Conservation (phyloP, 2,888 invertebrate species). For the Leucozona laternaria region DNA sequence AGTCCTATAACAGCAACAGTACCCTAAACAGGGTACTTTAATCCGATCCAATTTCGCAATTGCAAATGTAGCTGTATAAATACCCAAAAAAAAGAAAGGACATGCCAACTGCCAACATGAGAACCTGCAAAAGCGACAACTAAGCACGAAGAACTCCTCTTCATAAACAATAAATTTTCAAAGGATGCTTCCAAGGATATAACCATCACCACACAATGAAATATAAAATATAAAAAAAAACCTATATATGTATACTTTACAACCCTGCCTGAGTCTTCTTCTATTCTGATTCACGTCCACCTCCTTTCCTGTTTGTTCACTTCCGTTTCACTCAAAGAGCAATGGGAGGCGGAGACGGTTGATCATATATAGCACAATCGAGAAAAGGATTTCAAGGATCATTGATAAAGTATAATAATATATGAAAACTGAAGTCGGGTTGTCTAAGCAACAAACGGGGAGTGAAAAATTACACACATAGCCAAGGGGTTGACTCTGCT, state of each 20-base stretch:
- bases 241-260: too few species aligned
- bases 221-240: slow-evolving; percentile 13
- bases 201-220: slow-evolving; percentile 44
- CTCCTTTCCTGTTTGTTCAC: slow-evolving; percentile 35
- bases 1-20: slow-evolving; percentile 39
- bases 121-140: slow-evolving; percentile 63
- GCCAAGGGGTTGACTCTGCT: slow-evolving; percentile 56
- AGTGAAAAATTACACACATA: slow-evolving; percentile 67
- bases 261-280: slow-evolving; percentile 8
- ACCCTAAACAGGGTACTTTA: slow-evolving; percentile 41
- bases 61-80: slow-evolving; percentile 37
- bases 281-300: slow-evolving; percentile 23
- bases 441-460: slow-evolving; percentile 38
- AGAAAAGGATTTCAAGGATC: slow-evolving; percentile 72
- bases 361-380: slow-evolving; percentile 49
- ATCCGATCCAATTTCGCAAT: slow-evolving; percentile 72
- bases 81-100: slow-evolving; percentile 26
- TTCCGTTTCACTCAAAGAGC: slow-evolving; percentile 44
- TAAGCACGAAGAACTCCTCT: slow-evolving; percentile 47
- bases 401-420: slow-evolving; percentile 74
- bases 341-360: slow-evolving; percentile 29
- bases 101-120: slow-evolving; percentile 42
- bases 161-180: slow-evolving; percentile 64
- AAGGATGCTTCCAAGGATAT: slow-evolving; percentile 64
- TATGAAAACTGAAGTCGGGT: slow-evolving; percentile 66